phyloP scores from a whole-genome alignment of 2,797 vertebrate genomes.

The Anguilla anguilla region DNA sequence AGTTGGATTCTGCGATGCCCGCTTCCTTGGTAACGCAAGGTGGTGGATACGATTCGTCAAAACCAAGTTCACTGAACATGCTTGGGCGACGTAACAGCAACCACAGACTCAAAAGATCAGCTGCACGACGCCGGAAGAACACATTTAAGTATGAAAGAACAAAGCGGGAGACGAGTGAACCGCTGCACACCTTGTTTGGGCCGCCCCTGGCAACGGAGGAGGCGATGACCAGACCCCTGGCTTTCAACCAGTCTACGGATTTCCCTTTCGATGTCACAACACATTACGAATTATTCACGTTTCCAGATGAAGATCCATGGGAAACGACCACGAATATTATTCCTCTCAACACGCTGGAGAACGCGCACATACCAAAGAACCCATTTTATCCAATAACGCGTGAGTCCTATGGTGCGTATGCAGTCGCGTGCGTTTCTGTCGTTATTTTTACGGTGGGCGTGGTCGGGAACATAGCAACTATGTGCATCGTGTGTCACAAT shows the following conservation, averaged over 20 bases:
- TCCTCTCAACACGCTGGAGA: constrained; percentile 72
- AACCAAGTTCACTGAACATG: not conserved
- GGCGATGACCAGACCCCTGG: constrained; percentile 68
- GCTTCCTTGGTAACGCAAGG: constrained; percentile 30
- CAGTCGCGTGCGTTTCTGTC: constrained; percentile 86
- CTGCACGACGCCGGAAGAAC: not conserved
- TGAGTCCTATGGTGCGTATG: constrained; percentile 91
- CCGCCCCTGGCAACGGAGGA: constrained; percentile 62
- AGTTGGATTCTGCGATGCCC: constrained; percentile 1
- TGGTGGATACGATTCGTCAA: not conserved
- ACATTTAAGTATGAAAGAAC: not conserved
- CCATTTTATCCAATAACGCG: constrained; percentile 94
- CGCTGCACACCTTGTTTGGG: constrained; percentile 11
- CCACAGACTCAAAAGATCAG: constrained; percentile 1
- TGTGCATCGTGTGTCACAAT: constrained; percentile 98
- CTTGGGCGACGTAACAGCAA: not conserved
- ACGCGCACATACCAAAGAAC: constrained; percentile 82
- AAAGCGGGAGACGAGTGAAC: not conserved
- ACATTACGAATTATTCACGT: constrained; percentile 69
- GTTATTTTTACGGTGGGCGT: constrained; percentile 93
- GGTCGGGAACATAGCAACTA: constrained; percentile 91
- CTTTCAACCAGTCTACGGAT: constrained; percentile 73
- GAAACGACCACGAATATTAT: constrained; percentile 75
- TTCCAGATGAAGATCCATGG: constrained; percentile 73
- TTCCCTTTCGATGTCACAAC: constrained; percentile 71